Base-by-base conservation (phyloP, 2,113 vertebrate genomes). In the Penelope pileata region DNA sequence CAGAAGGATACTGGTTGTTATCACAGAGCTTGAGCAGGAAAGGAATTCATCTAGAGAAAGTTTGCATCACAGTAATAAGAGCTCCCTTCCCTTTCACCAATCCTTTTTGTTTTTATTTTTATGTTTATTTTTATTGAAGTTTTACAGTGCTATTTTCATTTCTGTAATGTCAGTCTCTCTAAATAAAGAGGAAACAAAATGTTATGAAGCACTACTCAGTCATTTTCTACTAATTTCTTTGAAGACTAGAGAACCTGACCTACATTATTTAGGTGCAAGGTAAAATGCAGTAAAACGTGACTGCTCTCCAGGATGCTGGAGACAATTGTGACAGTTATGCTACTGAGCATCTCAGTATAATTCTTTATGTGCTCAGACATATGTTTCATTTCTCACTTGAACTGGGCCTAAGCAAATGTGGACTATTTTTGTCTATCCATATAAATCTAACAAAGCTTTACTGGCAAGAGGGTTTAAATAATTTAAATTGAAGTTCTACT, bases 91-190 rank as follows among this genome's bases (percentile, higher is more conserved):
- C 78, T 92, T 83, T 13, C 17, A 50, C 19, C 32, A 40, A 42
- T 62, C 9, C 69, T 78, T 92, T 75, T 86, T 1, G 74, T 67
- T 86, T 89, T 89, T 34, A 67, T 73, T 91, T 92, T 94, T 58
- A 91, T 96, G 48, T 92, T 94, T 56, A 91, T 79, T 91, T 94
- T 91, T 93, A 79, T 34, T 93, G 67, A 94, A 79, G 29, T 10
- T 50, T 88, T 90, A 62, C 60, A 62, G 69, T 70, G 42, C 17
- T 88, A 47, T 88, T 97, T 95, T 91, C 58, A 93, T 92, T 91
- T 92, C 54, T 88, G 45, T 74, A 80, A 94, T 86, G 63, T 69
- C 63, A 91, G 9, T 58, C 26, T 12, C 29, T 94, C 72, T 93
- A 94, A 94, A 91, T 83, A 87, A 91, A 87, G 59, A 85, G 54